Percentiles rank a stretch among this genome's conserved stretches.
Evolutionary conservation across 2,113 vertebrate species (phyloP).

Genomic region (Sisor rabdophorus): DNA sequence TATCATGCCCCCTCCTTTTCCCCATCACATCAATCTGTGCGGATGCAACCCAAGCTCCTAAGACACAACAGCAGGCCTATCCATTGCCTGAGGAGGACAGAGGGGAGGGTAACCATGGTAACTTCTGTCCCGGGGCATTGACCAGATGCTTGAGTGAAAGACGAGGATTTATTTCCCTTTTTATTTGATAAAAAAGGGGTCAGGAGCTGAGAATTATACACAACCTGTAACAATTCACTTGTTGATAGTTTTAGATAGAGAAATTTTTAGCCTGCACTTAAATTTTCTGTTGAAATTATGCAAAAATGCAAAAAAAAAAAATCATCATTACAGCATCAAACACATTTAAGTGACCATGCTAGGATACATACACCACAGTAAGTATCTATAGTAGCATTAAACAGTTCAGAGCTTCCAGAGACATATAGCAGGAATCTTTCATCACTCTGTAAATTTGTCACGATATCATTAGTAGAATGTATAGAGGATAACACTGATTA

Average conservation of each 20-base stretch:
- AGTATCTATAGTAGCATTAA: neutral
- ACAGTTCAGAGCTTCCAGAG: neutral
- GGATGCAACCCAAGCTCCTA: conserved; percentile 48
- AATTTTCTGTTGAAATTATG: neutral
- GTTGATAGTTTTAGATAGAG: conserved; percentile 36
- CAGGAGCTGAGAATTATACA: conserved; percentile 30
- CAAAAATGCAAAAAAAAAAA: too few relatives aligned
- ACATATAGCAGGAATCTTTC: neutral
- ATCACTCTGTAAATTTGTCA: neutral
- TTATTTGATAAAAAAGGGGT: conserved; percentile 39
- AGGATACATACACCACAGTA: neutral
- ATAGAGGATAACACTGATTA: neutral
- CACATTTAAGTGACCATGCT: neutral
- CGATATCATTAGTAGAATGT: neutral
- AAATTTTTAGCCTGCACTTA: too few relatives aligned
- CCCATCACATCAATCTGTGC: conserved; percentile 45
- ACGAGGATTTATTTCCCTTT: conserved; percentile 51
- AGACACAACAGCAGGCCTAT: conserved; percentile 50
- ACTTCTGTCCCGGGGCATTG: conserved; percentile 63
- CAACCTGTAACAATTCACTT: conserved; percentile 51
- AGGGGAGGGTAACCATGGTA: conserved; percentile 59
- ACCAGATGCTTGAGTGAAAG: conserved; percentile 67
- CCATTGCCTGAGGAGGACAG: conserved; percentile 54
- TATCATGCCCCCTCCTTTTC: conserved; percentile 29
- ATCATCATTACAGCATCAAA: neutral